Conservation (phyloP, 1,140 invertebrate species). For the Hycleus cichorii region DNA sequence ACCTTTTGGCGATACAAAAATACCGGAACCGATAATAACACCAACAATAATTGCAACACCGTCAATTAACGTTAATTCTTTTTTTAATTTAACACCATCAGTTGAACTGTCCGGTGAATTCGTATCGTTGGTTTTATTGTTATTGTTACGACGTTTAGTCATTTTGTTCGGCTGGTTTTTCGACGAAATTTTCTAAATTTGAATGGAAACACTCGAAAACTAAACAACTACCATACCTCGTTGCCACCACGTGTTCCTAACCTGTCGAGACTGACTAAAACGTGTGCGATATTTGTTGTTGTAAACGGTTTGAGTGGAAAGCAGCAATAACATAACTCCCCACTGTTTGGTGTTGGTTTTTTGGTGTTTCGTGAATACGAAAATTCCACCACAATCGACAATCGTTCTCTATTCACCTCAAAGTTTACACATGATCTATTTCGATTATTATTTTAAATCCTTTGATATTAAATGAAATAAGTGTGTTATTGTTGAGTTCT, state of each 20-base stretch:
- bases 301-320: too few species aligned
- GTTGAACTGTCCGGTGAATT: not conserved
- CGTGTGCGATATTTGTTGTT: too few species aligned
- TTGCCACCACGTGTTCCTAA: conserved; percentile 19
- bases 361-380: not conserved
- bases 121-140: too few species aligned
- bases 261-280: not conserved
- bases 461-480: not conserved
- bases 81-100: conserved; percentile 60
- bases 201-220: too few species aligned
- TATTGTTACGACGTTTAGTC: too few species aligned
- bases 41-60: conserved; percentile 90
- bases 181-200: not conserved
- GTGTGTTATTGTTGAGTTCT: not conserved
- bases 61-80: conserved; percentile 80
- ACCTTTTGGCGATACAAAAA: conserved; percentile 95
- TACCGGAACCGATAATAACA: conserved; percentile 84
- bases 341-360: too few species aligned
- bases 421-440: too few species aligned
- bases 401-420: too few species aligned
- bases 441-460: too few species aligned
- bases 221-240: conserved; percentile 1
- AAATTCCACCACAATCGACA: not conserved
- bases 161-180: not conserved
- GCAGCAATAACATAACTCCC: too few species aligned